Conservation (phyloP, 2,888 invertebrate species). For the Tridacna crocea region DNA sequence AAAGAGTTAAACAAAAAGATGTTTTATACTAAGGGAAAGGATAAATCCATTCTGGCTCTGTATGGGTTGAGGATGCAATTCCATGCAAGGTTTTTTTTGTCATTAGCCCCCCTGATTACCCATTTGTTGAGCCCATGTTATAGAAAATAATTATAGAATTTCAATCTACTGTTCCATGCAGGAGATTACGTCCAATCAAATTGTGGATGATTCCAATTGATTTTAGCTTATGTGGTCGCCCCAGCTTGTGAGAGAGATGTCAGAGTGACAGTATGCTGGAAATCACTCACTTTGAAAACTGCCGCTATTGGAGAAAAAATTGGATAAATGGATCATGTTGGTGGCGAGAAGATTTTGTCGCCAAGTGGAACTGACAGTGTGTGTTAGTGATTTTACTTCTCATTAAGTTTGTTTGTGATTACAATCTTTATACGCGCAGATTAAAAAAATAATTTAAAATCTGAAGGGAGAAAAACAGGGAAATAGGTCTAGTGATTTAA, state of each 20-base stretch:
- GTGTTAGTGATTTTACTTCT: no score
- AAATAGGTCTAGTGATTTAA: no score
- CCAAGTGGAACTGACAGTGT: no score
- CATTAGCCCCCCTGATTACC: neutral
- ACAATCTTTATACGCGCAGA: no score
- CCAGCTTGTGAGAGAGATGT: neutral
- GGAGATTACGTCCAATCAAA: constrained; percentile 42
- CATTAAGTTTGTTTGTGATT: no score
- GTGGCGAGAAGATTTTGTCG: neutral
- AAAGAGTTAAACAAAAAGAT: neutral
- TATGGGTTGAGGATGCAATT: neutral
- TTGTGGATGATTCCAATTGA: constrained; percentile 29
- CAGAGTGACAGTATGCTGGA: constrained; percentile 1
- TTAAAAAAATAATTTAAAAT: no score
- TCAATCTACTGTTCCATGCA: neutral
- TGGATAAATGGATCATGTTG: constrained; percentile 22
- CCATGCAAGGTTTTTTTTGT: neutral
- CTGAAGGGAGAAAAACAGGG: no score
- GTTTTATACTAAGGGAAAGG: neutral
- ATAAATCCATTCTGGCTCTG: neutral
- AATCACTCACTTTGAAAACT: constrained; percentile 1
- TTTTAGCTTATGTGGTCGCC: constrained; percentile 32
- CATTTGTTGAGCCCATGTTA: constrained; percentile 1
- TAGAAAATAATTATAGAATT: neutral
- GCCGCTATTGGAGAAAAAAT: constrained; percentile 7